Evolutionary conservation across 2,113 vertebrate genomes (phyloP).

Genomic region (Neolamprologus tretocephalus): DNA sequence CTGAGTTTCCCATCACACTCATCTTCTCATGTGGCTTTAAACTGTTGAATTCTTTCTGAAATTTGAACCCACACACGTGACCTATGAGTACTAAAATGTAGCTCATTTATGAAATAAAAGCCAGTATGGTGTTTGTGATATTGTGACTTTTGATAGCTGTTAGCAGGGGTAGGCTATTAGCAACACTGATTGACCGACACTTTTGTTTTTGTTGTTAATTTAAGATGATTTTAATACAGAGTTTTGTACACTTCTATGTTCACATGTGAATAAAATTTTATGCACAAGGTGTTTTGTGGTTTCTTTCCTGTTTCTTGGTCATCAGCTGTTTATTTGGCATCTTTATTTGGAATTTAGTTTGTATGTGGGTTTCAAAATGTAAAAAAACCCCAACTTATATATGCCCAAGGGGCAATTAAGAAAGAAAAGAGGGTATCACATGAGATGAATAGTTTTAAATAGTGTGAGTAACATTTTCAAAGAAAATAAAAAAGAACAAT

Average conservation of each 20-base stretch:
- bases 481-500: background rate
- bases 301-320: background rate
- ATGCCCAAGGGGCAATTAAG: background rate
- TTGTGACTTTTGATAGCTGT: background rate
- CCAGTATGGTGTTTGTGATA: background rate
- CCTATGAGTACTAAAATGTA: background rate
- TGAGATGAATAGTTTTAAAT: background rate
- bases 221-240: slow-evolving; percentile 20
- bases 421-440: background rate
- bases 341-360: background rate
- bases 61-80: background rate
- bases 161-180: background rate
- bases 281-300: background rate
- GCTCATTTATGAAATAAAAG: background rate
- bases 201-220: background rate
- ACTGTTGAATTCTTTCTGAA: background rate
- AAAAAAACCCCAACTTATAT: rapidly evolving
- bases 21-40: background rate
- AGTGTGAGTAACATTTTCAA: background rate
- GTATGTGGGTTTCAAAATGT: background rate
- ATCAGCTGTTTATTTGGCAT: background rate
- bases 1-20: background rate
- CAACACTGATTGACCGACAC: background rate
- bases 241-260: slow-evolving; percentile 43
- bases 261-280: slow-evolving; percentile 44